A percentile compares a stretch with the other conserved stretches of the same genome.
phyloP scores from a whole-genome alignment of 2,888 invertebrate species.

The Danaus chrysippus region DNA sequence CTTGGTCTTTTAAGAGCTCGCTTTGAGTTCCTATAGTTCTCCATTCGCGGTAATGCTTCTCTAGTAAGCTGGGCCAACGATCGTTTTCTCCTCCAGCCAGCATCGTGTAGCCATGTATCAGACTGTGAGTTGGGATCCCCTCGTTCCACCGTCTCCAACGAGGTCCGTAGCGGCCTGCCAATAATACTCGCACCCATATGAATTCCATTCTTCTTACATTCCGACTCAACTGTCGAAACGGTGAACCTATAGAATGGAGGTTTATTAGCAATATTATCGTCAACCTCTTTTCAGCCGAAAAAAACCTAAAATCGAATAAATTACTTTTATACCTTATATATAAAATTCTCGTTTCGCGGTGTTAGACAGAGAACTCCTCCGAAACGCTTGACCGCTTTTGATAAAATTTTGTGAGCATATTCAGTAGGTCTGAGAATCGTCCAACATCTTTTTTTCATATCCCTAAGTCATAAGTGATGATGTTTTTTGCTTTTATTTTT shows the following conservation, averaged over 20 bases:
- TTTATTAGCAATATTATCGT: constrained; percentile 1
- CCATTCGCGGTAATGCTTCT: constrained; percentile 89
- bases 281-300: no score
- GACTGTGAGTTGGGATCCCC: constrained; percentile 47
- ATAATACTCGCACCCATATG: constrained; percentile 71
- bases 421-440: no score
- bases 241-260: constrained; percentile 51
- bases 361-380: no score
- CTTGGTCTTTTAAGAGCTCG: constrained; percentile 89
- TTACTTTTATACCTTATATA: no score
- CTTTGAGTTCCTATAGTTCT: constrained; percentile 89
- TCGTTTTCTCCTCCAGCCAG: constrained; percentile 73
- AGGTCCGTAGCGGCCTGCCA: constrained; percentile 59
- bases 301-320: no score
- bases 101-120: constrained; percentile 71
- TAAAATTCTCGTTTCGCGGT: no score
- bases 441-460: no score
- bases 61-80: constrained; percentile 84
- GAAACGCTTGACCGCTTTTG: no score
- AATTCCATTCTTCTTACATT: constrained; percentile 69
- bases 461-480: no score
- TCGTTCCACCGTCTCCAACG: constrained; percentile 55
- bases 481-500: no score
- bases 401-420: no score
- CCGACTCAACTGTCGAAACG: constrained; percentile 61